Evolutionary conservation across 2,888 invertebrate genomes (phyloP), one percentile per base, ranked within the genome.

Genomic region (Thera obeliscata): DNA sequence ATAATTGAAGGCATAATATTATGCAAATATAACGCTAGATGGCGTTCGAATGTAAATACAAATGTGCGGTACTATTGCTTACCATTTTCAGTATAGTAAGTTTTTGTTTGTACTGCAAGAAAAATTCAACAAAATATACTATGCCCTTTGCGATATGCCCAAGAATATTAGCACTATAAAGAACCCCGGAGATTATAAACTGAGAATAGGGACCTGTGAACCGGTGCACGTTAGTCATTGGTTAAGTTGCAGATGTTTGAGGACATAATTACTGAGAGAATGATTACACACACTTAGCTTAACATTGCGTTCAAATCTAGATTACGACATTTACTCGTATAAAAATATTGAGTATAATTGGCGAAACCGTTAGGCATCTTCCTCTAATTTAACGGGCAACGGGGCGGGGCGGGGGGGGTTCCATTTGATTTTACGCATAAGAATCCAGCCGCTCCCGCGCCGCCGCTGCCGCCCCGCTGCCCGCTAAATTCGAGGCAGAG

Each of bases 141-240:
- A 22, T 67, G 67, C 67, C 60, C 56, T 50, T 64, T 60, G 8
- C 36, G 3, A 8, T 46, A 11, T 22, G 43, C n/a, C 52, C n/a
- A 46, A 33, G 3, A 11, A n/a, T 43, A 61, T 46, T 46, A 54
- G 38, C 3, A 55, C n/a, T 52, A 50, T 0, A 43, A 22, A 46
- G 52, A 61, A 48, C 46, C 61, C 54, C 4, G 2, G 46, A 61
- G 55, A 55, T 46, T 22, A 52, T 4, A 41, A 38, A 50, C 38
- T 41, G 49, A 41, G 4, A 56, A 61, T 46, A 36, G 56, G 64
- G 54, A 55, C 41, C 50, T 46, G 54, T 22, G 41, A 9, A 12
- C 5, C 61, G 78, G 63, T 35, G 61, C 67, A 81, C 81, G 61
- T 61, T 61, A 58, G 58, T 61, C 4, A 56, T 11, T 52, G 56